Evolutionary conservation across 2,113 vertebrate species (phyloP).

Genomic region (Oryzias woworae): DNA sequence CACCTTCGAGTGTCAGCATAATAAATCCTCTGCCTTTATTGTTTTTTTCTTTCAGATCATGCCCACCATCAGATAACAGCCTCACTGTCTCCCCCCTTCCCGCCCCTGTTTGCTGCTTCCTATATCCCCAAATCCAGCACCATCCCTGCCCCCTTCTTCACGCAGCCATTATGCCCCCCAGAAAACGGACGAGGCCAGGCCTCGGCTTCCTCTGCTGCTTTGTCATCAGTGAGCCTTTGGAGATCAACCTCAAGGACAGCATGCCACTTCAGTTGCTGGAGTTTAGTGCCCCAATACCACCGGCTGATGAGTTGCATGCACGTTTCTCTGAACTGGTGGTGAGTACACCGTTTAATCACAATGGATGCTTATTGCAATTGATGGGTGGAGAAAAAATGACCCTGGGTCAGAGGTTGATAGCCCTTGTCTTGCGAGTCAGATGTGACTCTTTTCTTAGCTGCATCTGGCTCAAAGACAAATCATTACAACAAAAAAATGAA

Average conservation of each 20-base stretch:
- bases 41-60: conserved; percentile 79
- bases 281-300: conserved; percentile 92
- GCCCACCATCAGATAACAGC: conserved; percentile 88
- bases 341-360: conserved; percentile 66
- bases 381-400: no score
- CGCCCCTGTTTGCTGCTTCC: conserved; percentile 45
- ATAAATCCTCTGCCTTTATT: conserved; percentile 14
- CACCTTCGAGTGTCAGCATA: not conserved
- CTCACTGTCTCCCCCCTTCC: conserved; percentile 39
- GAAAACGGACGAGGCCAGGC: conserved; percentile 92
- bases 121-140: conserved; percentile 21
- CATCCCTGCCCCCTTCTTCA: conserved; percentile 46
- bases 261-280: conserved; percentile 93
- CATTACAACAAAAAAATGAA: no score
- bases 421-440: no score
- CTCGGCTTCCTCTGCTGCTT: conserved; percentile 96
- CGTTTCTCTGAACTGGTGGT: conserved; percentile 96
- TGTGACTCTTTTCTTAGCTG: no score
- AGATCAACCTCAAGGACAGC: conserved; percentile 96
- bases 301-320: conserved; percentile 90
- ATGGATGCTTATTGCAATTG: no score
- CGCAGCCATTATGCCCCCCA: conserved; percentile 87
- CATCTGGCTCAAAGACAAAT: no score
- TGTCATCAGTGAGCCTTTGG: conserved; percentile 86
- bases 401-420: no score